Evolutionary conservation across 1,140 invertebrate species (phyloP).

Genomic region (Aphaenogaster ashmeadi): DNA sequence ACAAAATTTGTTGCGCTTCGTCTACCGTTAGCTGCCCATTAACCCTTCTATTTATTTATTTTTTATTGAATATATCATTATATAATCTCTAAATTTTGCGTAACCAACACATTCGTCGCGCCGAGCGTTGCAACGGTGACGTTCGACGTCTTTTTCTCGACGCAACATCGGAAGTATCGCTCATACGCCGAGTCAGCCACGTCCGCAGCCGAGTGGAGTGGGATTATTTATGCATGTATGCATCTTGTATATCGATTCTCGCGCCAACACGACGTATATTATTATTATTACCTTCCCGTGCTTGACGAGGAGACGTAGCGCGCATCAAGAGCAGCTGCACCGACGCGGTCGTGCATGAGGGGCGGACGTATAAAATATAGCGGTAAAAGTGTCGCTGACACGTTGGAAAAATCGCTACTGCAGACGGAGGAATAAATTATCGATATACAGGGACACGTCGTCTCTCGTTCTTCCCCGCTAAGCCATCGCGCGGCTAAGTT

Average conservation of each 20-base stretch:
- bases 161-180: constrained; percentile 20
- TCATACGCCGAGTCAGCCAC: constrained; percentile 17
- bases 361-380: constrained; percentile 46
- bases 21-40: too few species aligned
- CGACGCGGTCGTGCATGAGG: not conserved
- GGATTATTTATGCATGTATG: constrained; percentile 49
- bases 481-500: constrained; percentile 41
- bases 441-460: constrained; percentile 43
- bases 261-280: constrained; percentile 33
- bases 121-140: not conserved
- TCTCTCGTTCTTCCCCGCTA: not conserved
- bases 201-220: not conserved
- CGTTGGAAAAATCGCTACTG: constrained; percentile 70
- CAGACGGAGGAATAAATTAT: constrained; percentile 70
- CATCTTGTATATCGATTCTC: constrained; percentile 49
- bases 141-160: constrained; percentile 7
- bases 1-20: too few species aligned
- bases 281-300: constrained; percentile 40
- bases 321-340: constrained; percentile 38
- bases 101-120: constrained; percentile 18
- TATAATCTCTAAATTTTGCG: not conserved
- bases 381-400: constrained; percentile 69
- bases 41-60: too few species aligned
- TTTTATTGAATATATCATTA: not conserved
- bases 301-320: constrained; percentile 28